Base-by-base conservation (phyloP, 2,888 invertebrate genomes). In the Zhengitettix transpicula region DNA sequence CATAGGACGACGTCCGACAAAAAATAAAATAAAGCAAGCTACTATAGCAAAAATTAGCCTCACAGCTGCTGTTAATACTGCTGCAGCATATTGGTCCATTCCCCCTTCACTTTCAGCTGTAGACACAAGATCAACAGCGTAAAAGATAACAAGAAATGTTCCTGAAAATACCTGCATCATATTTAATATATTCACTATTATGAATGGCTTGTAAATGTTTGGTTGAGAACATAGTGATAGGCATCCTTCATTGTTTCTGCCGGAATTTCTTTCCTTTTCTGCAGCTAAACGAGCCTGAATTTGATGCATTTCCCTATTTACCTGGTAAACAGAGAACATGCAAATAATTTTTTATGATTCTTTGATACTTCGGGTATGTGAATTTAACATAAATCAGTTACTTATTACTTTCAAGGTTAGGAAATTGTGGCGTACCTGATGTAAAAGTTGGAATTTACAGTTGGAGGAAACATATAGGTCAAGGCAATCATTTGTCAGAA, bases 141-240 rank as follows among this genome's bases (percentile, higher is more conserved):
- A 88, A 73, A 87, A 88, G 59, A 88, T 84, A 60, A 88, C 81
- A 14, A 88, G 77, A 68, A 85, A 88, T 16, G 87, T 87, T 56
- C 88, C 88, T 8, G 86, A 84, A 52, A 84, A 73, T 65, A 85
- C 82, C 71, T 87, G 87, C 63, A 87, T 76, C 65, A 84, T 71
- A 69, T 85, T 84, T 73, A 88, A 87, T 0, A 81, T 74, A 67
- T 85, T 84, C 67, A 87, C 84, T 55, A 88, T 83, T 11, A 84
- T 71, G 59, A 88, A 75, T 0, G 88, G 88, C 67, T 87, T 88
- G 9, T 84, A 70, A 0, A 86, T 83, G 17, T 82, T 79, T 0
- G 81, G 77, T 58, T 81, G 74, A 14, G 72, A 74, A 41, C 81
- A 73, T 66, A 41, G 28, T 14, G 9, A 11, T 14, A 55, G 51